Evolutionary conservation across 2,888 invertebrate species (phyloP), one percentile per base, ranked within the genome.

Genomic region (Barypeithes pellucidus): DNA sequence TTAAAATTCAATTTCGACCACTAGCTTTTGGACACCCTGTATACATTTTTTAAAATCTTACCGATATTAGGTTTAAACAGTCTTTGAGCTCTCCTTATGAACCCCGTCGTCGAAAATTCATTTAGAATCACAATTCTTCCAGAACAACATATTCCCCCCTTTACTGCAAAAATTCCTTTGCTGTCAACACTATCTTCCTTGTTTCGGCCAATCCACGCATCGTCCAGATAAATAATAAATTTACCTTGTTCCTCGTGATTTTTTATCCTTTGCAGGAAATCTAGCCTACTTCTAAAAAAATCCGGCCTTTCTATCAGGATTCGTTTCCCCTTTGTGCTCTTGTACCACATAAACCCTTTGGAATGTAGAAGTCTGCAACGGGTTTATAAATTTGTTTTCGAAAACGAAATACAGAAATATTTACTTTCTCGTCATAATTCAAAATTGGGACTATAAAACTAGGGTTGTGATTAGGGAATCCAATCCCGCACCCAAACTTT

Each of bases 221-320:
- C 68, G 14, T 68, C 68, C 1, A 68, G 50, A 36, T 68, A 68
- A 22, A 68, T 39, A 11, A 68, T 36, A n/a, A 61, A 60, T n/a
- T 61, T 60, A 24, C 68, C 68, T n/a, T 50, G 18, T 20, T 33
- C 36, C 36, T 68, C 68, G 9, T 68, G 33, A 2, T 39, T 22
- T 24, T 47, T 68, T 14, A 68, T 60, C 16, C 29, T 22, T 50
- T 47, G 16, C 14, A 68, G 14, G 20, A 14, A 68, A 24, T 61
- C 47, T 16, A 61, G 43, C 18, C 68, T 59, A 1, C 5, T 45
- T 20, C 22, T 33, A 9, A 61, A 60, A 50, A 68, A 61, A 2
- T 68, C 68, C 2, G 60, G 50, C 18, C 61, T 61, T 61, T 68
- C 68, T 18, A 60, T 12, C 8, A 68, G 14, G 2, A 61, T 47